Evolutionary conservation across 2,113 vertebrate genomes (phyloP), one percentile per base, ranked within the genome.

Genomic region (Lepus europaeus): DNA sequence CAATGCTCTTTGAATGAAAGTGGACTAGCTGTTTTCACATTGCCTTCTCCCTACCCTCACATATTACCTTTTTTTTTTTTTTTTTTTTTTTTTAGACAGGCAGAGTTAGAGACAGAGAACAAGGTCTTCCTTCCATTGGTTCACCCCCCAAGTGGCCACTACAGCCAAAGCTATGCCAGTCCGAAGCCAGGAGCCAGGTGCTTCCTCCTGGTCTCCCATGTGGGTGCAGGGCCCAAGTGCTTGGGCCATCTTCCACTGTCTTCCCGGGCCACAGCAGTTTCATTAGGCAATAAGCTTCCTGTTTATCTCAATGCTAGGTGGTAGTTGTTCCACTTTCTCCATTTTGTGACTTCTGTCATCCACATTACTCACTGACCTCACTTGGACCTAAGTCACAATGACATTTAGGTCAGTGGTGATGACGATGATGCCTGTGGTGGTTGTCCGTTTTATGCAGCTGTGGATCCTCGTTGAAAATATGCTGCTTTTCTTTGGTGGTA

Each of bases 401-500:
- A 53, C 53, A 66, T 79, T 84, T 39, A 79, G 23, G 45, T 91
- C n/a, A 49, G 59, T 78, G 22, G 10, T 68, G 66, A 53, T 4
- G 5, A 76, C 10, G 63, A 33, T 45, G 51, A 79, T 73, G 49
- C n/a, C 74, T 70, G 49, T 72, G 29, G 63, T 90, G 22, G 14
- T 89, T 29, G 73, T 16, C 90, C 59, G 63, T 87, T 64, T 51
- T 78, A 23, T 3, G 9, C 0, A 0, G 49, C 2, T 86, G 79
- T 86, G 14, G 25, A 68, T 64, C 33, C 22, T 63, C 33, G 72
- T 5, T 78, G 59, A 93, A 31, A 29, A 17, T 72, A 88, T 93
- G 11, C 56, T 95, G 92, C 19, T 14, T 93, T 97, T 96, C 68
- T 96, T 96, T 84, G 27, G 10, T 89, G 56, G 63, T 96, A 99